These are phyloP conservation scores for Gymnoscelis rufifasciata DNA, from an alignment of 2,888 invertebrate species.

Conservation along the genomic window DNA sequence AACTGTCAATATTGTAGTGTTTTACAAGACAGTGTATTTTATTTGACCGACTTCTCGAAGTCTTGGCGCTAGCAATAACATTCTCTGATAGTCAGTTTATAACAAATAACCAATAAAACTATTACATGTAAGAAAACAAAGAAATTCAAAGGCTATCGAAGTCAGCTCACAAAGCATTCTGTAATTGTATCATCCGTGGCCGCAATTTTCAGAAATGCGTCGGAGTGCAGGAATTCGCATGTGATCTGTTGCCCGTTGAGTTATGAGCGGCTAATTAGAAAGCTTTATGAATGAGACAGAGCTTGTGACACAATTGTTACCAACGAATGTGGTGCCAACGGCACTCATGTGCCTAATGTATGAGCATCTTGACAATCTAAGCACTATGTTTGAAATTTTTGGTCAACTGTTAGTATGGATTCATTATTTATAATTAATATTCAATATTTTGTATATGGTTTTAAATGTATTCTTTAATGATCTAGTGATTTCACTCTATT, in stretches of 20 bases:
- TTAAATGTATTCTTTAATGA: no score
- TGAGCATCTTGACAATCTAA: background rate
- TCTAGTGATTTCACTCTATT: no score
- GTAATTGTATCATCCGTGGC: background rate
- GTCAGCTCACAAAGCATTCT: background rate
- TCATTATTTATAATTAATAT: no score
- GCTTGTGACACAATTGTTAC: slow-evolving; percentile 3
- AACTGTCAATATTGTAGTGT: no score
- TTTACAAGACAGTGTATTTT: no score
- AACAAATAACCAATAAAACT: no score
- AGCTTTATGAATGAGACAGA: slow-evolving; percentile 10
- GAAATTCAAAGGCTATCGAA: no score
- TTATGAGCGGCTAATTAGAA: slow-evolving; percentile 4
- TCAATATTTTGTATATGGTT: no score
- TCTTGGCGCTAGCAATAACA: no score
- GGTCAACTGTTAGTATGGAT: background rate
- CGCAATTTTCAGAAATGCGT: background rate
- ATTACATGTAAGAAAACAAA: no score
- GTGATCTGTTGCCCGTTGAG: background rate
- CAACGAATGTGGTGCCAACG: slow-evolving; percentile 8
- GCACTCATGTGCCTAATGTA: background rate
- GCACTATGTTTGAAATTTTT: background rate
- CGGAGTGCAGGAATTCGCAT: background rate
- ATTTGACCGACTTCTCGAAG: no score
- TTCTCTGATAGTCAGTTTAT: no score